Evolutionary conservation across 2,797 vertebrate genomes (phyloP), one percentile per base, ranked within the genome.

Genomic region (Dermochelys coriacea): DNA sequence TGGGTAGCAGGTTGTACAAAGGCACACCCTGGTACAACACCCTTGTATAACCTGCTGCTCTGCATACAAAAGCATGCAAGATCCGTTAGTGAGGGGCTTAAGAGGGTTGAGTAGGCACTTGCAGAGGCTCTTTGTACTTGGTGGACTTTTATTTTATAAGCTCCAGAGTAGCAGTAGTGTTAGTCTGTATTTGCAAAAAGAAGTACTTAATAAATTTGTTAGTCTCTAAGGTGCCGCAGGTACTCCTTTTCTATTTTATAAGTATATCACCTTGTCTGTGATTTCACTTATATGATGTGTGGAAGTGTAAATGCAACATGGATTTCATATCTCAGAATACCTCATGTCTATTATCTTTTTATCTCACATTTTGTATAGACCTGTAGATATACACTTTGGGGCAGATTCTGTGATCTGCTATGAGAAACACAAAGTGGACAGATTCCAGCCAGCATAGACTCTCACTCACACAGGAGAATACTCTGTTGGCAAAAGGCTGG

Each of bases 271-370:
- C 49, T 45, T 29, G 12, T 61, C 12, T 96, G 79, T 90, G 45
- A 75, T 4, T 80, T 95, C 91, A 86, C 29, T 27, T 74, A 45
- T 45, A 25, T 93, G 37, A 23, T 89, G 81, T 79, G n/a, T 52
- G 90, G 85, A 93, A 93, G 84, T 27, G 91, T 8, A 95, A 87
- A 80, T 55, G 5, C 23, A 93, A 55, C 41, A 75, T 10, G 51
- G 80, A 5, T 91, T 89, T 71, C 41, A 45, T 74, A 23, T 23
- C 23, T 74, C 25, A 74, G 5, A 45, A 74, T 61, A 71, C 7
- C 68, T 71, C 37, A 41, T 23, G 18, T 74, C 68, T 74, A 19
- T 74, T 74, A 45, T 64, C 59, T n/a, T 75, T 45, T 14, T 45
- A 45, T 27, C 25, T 45, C 37, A 47, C 71, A 75, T 14, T 75